Base-by-base conservation (phyloP, 2,888 invertebrate species). In the Cacoxenus indagator region DNA sequence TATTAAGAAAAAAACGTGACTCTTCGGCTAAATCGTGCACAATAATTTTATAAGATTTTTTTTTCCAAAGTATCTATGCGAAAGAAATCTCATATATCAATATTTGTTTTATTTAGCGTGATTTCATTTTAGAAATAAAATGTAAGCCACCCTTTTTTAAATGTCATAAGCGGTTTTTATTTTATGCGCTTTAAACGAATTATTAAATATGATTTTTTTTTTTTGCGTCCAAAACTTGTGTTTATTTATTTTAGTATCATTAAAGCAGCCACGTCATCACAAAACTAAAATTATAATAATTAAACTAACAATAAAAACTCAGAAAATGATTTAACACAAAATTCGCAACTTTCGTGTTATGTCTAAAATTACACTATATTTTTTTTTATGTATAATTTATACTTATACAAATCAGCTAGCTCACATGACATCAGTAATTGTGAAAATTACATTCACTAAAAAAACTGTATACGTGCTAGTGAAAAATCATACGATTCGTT, bases 381-480 rank as follows among this genome's bases (percentile, higher is more conserved):
- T n/a, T n/a, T n/a, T n/a, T n/a, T n/a, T n/a, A 54, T 24, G 14
- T 51, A 51, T 22, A 11, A 22, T 51, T 19, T 11, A 22, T 51
- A 11, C 22, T 3, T 59, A 59, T 57, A 64, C 26, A 31, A n/a
- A 2, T 43, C 27, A 17, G 29, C 11, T 29, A 22, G 64, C 48
- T 68, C 68, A 64, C 65, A 64, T 66, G 68, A 71, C 68, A 72
- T 74, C 65, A 70, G 68, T 67, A 68, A 67, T 69, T 68, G 72
- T 66, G 67, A 70, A 68, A 68, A 67, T 68, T 57, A 24, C 55
- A 48, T 17, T 48, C 19, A 11, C 65, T 67, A 67, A 51, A n/a
- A 17, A 8, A 5, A 11, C 14, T 37, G 14, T 37, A 11, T 37
- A 37, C 37, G 14, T 37, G 37, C 37, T 11, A 37, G 37, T 14